Percentiles rank a stretch among this genome's conserved stretches.
These are phyloP conservation scores for Epinotia bilunana DNA, from an alignment of 2,888 invertebrate species.

Conservation along the genomic window DNA sequence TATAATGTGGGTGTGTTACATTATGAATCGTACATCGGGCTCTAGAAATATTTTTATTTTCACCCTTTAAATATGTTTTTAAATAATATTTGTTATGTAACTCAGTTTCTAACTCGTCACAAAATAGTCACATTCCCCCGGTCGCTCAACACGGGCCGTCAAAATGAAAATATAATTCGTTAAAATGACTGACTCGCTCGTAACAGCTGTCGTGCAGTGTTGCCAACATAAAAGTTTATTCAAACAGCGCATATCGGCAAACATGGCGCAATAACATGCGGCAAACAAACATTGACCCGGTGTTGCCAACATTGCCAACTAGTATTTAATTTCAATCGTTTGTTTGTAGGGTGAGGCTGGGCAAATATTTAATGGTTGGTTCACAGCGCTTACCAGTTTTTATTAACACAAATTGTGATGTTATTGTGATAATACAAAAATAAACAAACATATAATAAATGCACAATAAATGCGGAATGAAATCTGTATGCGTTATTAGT, in stretches of 20 bases:
- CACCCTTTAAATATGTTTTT: too few relatives aligned
- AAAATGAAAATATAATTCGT: slow-evolving; percentile 40
- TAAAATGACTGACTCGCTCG: slow-evolving; percentile 29
- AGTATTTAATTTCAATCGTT: slow-evolving; percentile 42
- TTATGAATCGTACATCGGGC: too few relatives aligned
- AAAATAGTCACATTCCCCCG: neutral
- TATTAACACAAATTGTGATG: slow-evolving; percentile 18
- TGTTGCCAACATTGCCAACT: slow-evolving; percentile 38
- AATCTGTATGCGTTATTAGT: neutral
- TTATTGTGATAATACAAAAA: slow-evolving; percentile 4
- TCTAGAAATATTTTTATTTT: too few relatives aligned
- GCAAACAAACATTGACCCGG: slow-evolving; percentile 35
- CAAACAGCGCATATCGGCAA: slow-evolving; percentile 38
- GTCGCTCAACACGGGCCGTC: slow-evolving; percentile 4
- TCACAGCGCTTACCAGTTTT: slow-evolving; percentile 24
- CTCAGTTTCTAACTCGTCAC: neutral
- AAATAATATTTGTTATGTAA: neutral
- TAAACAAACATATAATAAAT: too few relatives aligned
- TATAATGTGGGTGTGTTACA: too few relatives aligned
- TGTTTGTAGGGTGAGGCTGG: slow-evolving; percentile 38
- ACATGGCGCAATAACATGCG: slow-evolving; percentile 34
- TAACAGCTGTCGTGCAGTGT: slow-evolving; percentile 33
- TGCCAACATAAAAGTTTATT: slow-evolving; percentile 43
- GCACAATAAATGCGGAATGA: neutral
- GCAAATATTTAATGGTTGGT: slow-evolving; percentile 34